Base-by-base conservation (phyloP, 2,113 vertebrate species). In the Dasyurus viverrinus region DNA sequence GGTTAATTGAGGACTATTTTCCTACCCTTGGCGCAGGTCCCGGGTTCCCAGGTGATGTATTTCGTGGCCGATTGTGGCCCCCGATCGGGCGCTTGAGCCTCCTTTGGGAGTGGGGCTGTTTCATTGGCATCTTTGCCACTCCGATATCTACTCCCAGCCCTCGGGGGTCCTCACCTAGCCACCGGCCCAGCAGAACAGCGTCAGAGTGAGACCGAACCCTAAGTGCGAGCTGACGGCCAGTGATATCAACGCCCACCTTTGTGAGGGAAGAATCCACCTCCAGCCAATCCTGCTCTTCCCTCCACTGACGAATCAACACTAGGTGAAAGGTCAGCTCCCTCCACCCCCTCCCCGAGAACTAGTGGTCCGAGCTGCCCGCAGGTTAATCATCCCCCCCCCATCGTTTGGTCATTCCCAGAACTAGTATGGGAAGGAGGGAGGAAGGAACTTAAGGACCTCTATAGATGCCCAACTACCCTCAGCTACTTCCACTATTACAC, bases 41-140 rank as follows among this genome's bases (percentile, higher is more conserved):
- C 0, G 14, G 4, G 3, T 16, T 76, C 14, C n/a, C 12, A n/a
- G 60, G 11, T n/a, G 26, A 0, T 76, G 36, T 0, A 14, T n/a
- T n/a, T 19, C 7, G 30, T 76, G 60, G 0, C 36, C 14, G 36
- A 3, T 14, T 36, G 60, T 9, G 9, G 27, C 27, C 30, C 57
- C 11, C 10, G 27, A 0, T 36, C 14, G 36, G 60, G 14, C 30
- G 4, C 30, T 19, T n/a, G 36, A n/a, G 1, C 4, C 60, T 76
- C 14, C 12, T 12, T 0, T n/a, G 36, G 36, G 1, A 4, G 16
- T 76, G 16, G 30, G 60, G 30, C 4, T 36, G 30, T 6, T 6
- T 19, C 60, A 4, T 30, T 19, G 60, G 36, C 60, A 68, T 36
- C 11, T 68, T n/a, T 57, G 55, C 25, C 57, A 5, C 5, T 76